Base-by-base conservation (phyloP, 1,140 invertebrate species). In the Parapsyche elsis region DNA sequence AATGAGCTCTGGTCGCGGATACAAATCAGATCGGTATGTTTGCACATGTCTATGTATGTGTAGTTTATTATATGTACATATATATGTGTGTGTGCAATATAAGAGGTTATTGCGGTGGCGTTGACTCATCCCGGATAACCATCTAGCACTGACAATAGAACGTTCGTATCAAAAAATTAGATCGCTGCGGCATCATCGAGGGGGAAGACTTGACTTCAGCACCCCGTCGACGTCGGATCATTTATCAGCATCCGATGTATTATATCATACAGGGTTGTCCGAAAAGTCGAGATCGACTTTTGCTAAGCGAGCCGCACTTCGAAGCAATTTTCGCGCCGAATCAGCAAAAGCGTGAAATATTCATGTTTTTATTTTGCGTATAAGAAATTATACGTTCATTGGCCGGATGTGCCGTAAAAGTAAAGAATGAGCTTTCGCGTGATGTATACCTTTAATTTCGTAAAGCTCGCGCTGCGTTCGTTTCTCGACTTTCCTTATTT, bases 131-230 rank as follows among this genome's bases (percentile, higher is more conserved):
- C 30, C 21, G 46, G 81, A 82, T 82, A 82, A 76, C 46, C 78
- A 82, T 82, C 81, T 79, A 38, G 9, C 44, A 57, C 71, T 79
- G 74, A 77, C 81, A 73, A 80, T 80, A 64, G 78, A 80, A 76
- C 44, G 53, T 79, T 38, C 76, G 30, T 82, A 82, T 82, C 81
- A 82, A 82, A 82, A 82, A 82, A 82, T 82, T 79, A 82, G 81
- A 82, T 82, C 81, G 78, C 21, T 26, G 19, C 74, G 67, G 9
- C 74, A 30, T 57, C 16, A 59, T 16, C 46, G 53, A 19, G 74
- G 74, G 49, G 26, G 45, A 24, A 46, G 70, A 16, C 24, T 46
- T 23, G 53, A 73, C 70, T 59, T 59, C 71, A 38, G 45, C 71
- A 73, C 71, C 71, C 71, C 71, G 12, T 73, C 38, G 71, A 46